A percentile compares a stretch with the other conserved stretches of the same genome.
phyloP scores from a whole-genome alignment of 35 echinoderm and acorn worm genomes.

The Eucidaris tribuloides region DNA sequence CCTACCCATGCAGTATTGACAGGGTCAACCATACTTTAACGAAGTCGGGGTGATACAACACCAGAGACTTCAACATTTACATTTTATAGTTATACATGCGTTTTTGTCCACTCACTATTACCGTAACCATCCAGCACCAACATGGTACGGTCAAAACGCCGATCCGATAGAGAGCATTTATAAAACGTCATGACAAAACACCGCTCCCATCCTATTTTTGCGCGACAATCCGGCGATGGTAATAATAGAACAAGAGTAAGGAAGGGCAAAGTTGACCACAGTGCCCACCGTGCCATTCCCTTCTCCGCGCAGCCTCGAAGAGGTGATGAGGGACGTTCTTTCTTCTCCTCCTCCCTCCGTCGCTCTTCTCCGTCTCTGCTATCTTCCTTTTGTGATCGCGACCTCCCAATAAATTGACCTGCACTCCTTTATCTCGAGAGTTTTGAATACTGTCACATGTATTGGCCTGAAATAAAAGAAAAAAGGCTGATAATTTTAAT shows the following conservation, averaged over 20 bases:
- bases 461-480: no score
- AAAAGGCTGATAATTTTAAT: no score
- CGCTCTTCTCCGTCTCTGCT: no score
- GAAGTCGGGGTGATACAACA: no score
- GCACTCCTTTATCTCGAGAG: no score
- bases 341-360: neutral
- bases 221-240: constrained; percentile 75
- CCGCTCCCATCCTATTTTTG: constrained; percentile 43
- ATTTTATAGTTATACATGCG: no score
- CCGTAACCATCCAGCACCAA: constrained; percentile 84
- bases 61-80: no score
- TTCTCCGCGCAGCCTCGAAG: constrained; percentile 48
- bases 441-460: no score
- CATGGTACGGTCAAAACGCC: constrained; percentile 50
- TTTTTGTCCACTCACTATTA: constrained; percentile 56
- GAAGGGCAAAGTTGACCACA: constrained; percentile 36
- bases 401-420: no score
- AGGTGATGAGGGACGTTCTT: constrained; percentile 35
- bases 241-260: constrained; percentile 30
- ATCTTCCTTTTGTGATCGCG: no score
- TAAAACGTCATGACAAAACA: constrained; percentile 62
- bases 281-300: neutral
- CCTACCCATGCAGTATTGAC: no score
- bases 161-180: constrained; percentile 60
- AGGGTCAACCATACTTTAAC: no score